Conservation (phyloP, 2,797 vertebrate species). For the Gadopsis marmoratus region DNA sequence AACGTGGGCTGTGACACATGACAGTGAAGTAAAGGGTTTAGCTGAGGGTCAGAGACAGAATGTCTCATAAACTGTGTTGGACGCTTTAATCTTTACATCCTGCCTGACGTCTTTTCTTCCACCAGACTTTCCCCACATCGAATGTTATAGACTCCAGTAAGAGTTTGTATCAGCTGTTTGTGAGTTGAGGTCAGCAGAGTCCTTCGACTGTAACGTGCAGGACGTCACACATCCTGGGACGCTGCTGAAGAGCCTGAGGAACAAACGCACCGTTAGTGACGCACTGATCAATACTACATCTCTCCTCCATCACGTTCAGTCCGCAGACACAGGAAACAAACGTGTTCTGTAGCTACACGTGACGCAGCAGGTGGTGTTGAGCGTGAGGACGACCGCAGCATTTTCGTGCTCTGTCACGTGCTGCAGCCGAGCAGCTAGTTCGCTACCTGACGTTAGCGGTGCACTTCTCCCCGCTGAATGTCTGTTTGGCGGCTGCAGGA, state of each 20-base stretch:
- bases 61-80: no score
- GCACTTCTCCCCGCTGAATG: no score
- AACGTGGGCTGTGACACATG: not conserved
- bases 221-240: conserved; percentile 65
- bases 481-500: no score
- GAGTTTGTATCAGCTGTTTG: not conserved
- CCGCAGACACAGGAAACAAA: not conserved
- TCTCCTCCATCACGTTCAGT: no score
- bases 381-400: not conserved
- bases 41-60: not conserved
- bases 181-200: conserved; percentile 48
- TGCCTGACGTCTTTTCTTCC: not conserved
- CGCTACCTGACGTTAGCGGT: no score
- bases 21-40: not conserved
- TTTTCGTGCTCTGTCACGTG: no score
- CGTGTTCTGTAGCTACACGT: no score
- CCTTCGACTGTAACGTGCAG: conserved; percentile 69
- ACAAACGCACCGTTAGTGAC: not conserved
- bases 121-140: no score
- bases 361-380: not conserved
- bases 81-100: no score
- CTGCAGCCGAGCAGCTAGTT: no score
- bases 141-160: not conserved
- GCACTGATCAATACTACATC: not conserved
- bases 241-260: conserved; percentile 70